Base-by-base conservation (phyloP, 2,113 vertebrate genomes). In the Murina feae region DNA sequence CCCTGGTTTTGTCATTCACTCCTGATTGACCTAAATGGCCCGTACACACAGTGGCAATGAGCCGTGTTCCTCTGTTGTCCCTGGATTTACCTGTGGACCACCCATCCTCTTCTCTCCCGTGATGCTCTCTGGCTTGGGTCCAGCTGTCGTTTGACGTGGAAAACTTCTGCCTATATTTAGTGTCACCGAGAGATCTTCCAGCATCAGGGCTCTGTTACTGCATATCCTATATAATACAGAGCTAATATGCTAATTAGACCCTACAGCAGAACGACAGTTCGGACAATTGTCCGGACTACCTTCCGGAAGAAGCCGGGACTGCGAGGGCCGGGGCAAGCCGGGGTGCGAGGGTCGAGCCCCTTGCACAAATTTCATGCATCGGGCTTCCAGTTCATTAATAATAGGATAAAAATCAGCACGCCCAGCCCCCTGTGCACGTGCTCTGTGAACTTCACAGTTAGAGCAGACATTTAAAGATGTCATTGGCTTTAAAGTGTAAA, bases 401-500 rank as follows among this genome's bases (percentile, higher is more conserved):
- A 79, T 18, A 47, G 75, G 32, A 14, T 18, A 5, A 5, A 5
- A 5, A 44, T 12, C 65, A n/a, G 25, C 35, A 5, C 23, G 4
- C 0, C 25, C 14, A 78, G 10, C 32, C 23, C 11, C 76, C 23
- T 86, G 30, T 10, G 21, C 55, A 30, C 37, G 53, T 79, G 42
- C 81, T 92, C 10, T 93, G 53, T 95, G 86, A 80, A 37, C 93
- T 93, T 71, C 37, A 30, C 71, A 89, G 21, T 71, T 81, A 76
- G 96, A 68, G 35, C 44, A 85, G 79, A 86, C 82, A 37, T 89
- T 72, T 91, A 76, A 96, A 90, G 89, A 89, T 75, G 72, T 74
- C 42, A 63, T 84, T 63, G 20, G 44, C 79, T 89, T 95, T 69
- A 58, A 90, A 92, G 68, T 78, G 66, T 32, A 12, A 86, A 76